Percentiles rank a stretch among this genome's conserved stretches.
These are phyloP conservation scores for Dicerorhinus sumatrensis DNA, from an alignment of 2,113 vertebrate genomes.

Conservation along the genomic window DNA sequence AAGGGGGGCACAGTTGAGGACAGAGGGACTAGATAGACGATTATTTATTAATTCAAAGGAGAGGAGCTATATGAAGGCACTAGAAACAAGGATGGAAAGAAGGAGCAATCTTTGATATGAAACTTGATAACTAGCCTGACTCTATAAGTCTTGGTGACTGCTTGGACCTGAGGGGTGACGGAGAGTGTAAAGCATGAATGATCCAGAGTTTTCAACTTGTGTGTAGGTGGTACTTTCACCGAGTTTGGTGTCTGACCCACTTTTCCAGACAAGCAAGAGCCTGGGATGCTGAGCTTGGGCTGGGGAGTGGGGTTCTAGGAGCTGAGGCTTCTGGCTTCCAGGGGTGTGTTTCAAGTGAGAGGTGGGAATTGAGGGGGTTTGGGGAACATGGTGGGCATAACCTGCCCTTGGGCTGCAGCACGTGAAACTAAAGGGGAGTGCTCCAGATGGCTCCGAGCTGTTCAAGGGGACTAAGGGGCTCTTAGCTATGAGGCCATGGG, in stretches of 20 bases:
- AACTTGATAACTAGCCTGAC: background rate
- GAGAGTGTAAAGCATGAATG: background rate
- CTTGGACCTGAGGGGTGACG: background rate
- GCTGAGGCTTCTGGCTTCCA: background rate
- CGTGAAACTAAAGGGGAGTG: background rate
- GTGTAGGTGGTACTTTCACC: background rate
- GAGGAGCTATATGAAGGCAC: background rate
- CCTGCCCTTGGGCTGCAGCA: background rate
- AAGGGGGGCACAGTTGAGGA: background rate
- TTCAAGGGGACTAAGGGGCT: background rate
- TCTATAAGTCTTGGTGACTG: background rate
- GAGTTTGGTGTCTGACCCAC: background rate
- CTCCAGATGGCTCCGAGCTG: background rate
- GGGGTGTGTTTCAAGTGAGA: background rate
- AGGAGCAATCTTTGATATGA: background rate
- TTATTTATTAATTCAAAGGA: background rate
- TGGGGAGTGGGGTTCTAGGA: background rate
- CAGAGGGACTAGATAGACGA: background rate
- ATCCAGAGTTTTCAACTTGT: background rate
- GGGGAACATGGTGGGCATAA: background rate
- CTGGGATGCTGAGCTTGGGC: background rate
- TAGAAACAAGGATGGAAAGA: background rate
- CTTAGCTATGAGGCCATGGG: background rate
- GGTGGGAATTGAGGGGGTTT: background rate
- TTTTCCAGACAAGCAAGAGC: background rate